These are phyloP conservation scores for Cataglyphis altisquamis DNA, from an alignment of 2,888 invertebrate genomes.

Conservation along the genomic window DNA sequence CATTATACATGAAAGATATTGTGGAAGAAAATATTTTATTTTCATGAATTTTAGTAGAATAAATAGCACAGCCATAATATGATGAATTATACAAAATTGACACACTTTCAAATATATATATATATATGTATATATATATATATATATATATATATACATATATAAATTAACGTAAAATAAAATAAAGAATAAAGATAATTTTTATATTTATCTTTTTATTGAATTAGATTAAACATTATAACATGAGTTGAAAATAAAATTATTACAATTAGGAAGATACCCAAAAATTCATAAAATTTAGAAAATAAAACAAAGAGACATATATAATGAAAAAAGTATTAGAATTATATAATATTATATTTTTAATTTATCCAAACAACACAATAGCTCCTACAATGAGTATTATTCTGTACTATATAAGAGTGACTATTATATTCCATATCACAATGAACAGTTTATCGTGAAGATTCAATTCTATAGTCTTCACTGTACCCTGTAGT, in stretches of 20 bases:
- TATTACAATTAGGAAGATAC: neutral
- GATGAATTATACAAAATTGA: neutral
- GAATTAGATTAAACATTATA: neutral
- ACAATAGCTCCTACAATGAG: neutral
- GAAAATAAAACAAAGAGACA: neutral
- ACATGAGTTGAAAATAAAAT: neutral
- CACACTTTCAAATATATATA: neutral
- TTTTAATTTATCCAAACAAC: neutral
- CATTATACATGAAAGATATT: neutral
- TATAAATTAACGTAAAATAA: neutral
- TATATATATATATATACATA: too few species aligned
- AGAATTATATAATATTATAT: neutral
- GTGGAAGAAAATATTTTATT: neutral
- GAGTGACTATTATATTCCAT: neutral
- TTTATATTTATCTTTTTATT: neutral
- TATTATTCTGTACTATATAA: neutral
- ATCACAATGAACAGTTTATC: constrained; percentile 14
- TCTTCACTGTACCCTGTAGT: constrained; percentile 5
- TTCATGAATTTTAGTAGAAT: neutral
- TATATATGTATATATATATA: too few species aligned
- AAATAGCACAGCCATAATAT: neutral
- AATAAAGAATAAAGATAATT: neutral
- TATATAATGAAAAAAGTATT: neutral
- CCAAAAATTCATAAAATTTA: neutral
- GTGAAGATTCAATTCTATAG: constrained; percentile 16